Evolutionary conservation across 2,113 vertebrate genomes (phyloP).

Genomic region (Galeopterus variegatus): DNA sequence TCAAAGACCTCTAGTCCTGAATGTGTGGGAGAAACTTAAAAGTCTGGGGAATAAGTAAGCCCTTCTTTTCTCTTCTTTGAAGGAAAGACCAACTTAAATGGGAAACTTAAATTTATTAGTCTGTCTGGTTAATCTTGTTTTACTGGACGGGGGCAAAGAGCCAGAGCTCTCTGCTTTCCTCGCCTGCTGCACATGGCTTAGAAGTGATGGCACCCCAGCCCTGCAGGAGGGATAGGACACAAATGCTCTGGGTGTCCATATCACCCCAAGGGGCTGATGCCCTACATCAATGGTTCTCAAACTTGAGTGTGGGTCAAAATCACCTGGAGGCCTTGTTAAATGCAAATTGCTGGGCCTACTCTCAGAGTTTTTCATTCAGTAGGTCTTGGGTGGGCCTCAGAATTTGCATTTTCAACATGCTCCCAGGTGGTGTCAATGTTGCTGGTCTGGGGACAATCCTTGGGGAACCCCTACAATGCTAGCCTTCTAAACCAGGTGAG

Average conservation of each 20-base stretch:
- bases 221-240: neutral
- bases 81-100: constrained; percentile 40
- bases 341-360: neutral
- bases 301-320: neutral
- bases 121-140: constrained; percentile 9
- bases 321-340: neutral
- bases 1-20: constrained; percentile 43
- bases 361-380: too few relatives aligned
- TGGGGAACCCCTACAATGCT: neutral
- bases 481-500: neutral
- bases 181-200: neutral
- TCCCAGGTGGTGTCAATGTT: neutral
- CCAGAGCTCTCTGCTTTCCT: neutral
- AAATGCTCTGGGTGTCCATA: neutral
- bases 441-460: neutral
- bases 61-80: neutral
- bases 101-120: neutral
- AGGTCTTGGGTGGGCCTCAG: neutral
- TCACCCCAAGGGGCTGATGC: too few relatives aligned
- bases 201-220: neutral
- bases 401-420: neutral
- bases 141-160: neutral
- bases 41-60: neutral
- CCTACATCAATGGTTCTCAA: neutral
- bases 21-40: neutral